Evolutionary conservation across 1,140 invertebrate genomes (phyloP).

Genomic region (Onthophagus taurus): DNA sequence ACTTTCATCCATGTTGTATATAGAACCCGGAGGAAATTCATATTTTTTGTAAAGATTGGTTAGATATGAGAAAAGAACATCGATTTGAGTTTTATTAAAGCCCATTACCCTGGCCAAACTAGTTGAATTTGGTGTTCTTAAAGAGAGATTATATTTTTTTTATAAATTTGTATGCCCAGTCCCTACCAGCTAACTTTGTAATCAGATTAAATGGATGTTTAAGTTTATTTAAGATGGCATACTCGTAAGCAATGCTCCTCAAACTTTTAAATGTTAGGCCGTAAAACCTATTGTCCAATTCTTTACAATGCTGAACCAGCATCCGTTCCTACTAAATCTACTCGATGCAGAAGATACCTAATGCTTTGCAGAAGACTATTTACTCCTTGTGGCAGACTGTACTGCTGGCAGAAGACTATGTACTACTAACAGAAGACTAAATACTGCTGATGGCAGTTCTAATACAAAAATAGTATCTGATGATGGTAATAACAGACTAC

Average conservation of each 20-base stretch:
- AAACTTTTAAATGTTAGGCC: neutral
- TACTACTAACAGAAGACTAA: no score
- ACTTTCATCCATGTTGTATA: conserved; percentile 13
- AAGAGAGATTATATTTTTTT: neutral
- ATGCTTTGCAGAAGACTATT: no score
- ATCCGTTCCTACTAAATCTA: conserved; percentile 2
- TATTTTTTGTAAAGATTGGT: conserved; percentile 1
- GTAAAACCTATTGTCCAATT: neutral
- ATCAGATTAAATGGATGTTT: conserved; percentile 1
- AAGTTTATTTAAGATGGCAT: conserved; percentile 4
- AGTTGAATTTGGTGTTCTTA: neutral
- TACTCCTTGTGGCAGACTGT: no score
- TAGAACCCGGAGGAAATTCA: conserved; percentile 1
- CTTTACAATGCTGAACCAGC: neutral
- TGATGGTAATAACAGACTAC: no score
- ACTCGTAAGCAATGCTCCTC: neutral
- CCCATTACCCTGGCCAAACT: neutral
- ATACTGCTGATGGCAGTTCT: no score
- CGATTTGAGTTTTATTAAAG: conserved; percentile 6
- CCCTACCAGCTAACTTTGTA: conserved; percentile 23
- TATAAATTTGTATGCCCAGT: conserved; percentile 22
- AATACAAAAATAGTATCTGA: no score
- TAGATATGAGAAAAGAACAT: conserved; percentile 6
- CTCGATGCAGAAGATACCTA: no score
- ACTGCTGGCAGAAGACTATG: no score